phyloP scores from a whole-genome alignment of 2,888 invertebrate genomes.

The Salpingus planirostris region DNA sequence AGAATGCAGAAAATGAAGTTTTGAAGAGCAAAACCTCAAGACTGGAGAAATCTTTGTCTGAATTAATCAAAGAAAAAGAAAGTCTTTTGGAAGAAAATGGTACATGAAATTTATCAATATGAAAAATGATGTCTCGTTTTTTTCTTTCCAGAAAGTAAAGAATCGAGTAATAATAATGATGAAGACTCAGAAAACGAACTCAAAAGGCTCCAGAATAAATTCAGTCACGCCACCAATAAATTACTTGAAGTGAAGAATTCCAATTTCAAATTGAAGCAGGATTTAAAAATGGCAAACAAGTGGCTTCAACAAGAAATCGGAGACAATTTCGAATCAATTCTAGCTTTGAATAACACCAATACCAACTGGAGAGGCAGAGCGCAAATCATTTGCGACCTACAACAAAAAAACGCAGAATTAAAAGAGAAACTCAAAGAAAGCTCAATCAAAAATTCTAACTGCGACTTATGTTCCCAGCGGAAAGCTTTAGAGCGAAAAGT shows the following conservation, averaged over 20 bases:
- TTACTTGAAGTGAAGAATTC: constrained; percentile 61
- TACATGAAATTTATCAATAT: constrained; percentile 1
- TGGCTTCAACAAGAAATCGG: constrained; percentile 68
- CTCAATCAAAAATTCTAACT: no score
- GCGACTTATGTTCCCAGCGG: no score
- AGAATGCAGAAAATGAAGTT: constrained; percentile 52
- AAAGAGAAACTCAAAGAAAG: constrained; percentile 53
- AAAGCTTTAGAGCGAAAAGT: no score
- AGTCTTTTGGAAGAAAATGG: constrained; percentile 3
- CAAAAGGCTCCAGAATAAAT: constrained; percentile 53
- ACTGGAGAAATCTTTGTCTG: constrained; percentile 46
- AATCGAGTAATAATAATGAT: no score
- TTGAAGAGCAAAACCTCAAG: constrained; percentile 51
- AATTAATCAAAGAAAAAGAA: constrained; percentile 28
- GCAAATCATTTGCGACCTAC: constrained; percentile 62
- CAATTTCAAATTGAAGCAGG: constrained; percentile 60
- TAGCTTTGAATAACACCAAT: constrained; percentile 48
- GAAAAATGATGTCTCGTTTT: background rate
- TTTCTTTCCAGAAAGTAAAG: no score
- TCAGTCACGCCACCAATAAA: constrained; percentile 51
- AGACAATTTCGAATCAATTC: constrained; percentile 57
- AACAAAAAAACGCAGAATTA: constrained; percentile 58
- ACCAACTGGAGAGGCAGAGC: constrained; percentile 70
- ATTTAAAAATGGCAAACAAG: constrained; percentile 63
- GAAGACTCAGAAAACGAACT: constrained; percentile 40